phyloP scores from a whole-genome alignment of 2,888 invertebrate genomes.

The Agriopis aurantiaria region DNA sequence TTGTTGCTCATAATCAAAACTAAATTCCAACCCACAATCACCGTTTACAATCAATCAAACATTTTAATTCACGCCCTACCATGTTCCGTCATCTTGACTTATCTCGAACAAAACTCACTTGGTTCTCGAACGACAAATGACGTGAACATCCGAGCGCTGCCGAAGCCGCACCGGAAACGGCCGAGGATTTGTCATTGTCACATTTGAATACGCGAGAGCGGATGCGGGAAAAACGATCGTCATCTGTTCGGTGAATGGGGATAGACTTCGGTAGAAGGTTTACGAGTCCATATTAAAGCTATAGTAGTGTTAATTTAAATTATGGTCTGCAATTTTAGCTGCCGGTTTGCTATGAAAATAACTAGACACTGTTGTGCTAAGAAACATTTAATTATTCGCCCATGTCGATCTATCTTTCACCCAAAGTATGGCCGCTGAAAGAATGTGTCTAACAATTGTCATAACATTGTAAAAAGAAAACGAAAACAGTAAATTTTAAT shows the following conservation, averaged over 20 bases:
- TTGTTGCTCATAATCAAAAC: too few species aligned
- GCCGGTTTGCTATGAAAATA: too few species aligned
- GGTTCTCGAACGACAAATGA: slow-evolving; percentile 80
- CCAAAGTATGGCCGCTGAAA: too few species aligned
- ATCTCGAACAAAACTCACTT: slow-evolving; percentile 66
- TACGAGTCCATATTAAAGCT: neutral
- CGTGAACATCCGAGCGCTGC: slow-evolving; percentile 73
- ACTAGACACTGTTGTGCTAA: too few species aligned
- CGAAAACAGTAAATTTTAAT: too few species aligned
- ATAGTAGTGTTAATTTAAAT: neutral
- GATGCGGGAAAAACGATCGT: slow-evolving; percentile 81
- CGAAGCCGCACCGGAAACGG: slow-evolving; percentile 78
- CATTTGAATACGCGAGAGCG: slow-evolving; percentile 81
- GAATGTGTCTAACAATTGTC: too few species aligned
- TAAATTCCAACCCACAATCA: neutral
- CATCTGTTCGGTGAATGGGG: slow-evolving; percentile 70
- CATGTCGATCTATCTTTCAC: too few species aligned
- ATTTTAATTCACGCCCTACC: slow-evolving; percentile 66
- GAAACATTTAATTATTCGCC: too few species aligned
- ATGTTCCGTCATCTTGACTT: slow-evolving; percentile 64
- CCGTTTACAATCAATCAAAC: slow-evolving; percentile 5
- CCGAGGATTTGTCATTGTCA: slow-evolving; percentile 83
- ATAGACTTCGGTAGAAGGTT: slow-evolving; percentile 33
- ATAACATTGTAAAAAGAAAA: too few species aligned
- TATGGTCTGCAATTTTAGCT: too few species aligned